These are phyloP conservation scores for Parazoanthus swiftii DNA, from an alignment of 92 coral and sea anemone species.

Conservation along the genomic window DNA sequence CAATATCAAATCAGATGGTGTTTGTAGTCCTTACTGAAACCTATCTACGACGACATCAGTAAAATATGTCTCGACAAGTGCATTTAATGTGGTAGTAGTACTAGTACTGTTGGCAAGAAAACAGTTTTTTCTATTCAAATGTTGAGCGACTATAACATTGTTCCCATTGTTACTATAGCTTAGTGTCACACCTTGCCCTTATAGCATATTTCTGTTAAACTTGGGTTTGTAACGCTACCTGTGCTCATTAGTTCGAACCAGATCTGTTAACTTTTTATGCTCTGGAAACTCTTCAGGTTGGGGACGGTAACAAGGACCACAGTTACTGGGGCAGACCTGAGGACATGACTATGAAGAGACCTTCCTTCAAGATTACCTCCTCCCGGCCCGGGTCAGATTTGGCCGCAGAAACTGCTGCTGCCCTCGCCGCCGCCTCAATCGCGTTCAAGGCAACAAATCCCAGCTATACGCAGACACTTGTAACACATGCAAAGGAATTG, in stretches of 20 bases:
- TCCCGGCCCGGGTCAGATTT: slow-evolving; percentile 83
- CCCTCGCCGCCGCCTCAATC: slow-evolving; percentile 87
- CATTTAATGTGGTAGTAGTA: not conserved
- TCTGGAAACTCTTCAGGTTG: slow-evolving; percentile 54
- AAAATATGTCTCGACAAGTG: not conserved
- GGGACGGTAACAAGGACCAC: slow-evolving; percentile 83
- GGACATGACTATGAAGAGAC: slow-evolving; percentile 88
- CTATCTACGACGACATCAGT: not conserved
- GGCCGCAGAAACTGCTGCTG: slow-evolving; percentile 95
- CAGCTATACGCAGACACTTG: slow-evolving; percentile 54
- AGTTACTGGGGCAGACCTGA: slow-evolving; percentile 93
- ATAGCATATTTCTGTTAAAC: too few relatives aligned
- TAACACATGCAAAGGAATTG: slow-evolving; percentile 75
- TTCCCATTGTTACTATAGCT: too few relatives aligned
- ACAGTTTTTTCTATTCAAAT: too few relatives aligned
- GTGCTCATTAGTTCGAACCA: not conserved
- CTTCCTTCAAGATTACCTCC: slow-evolving; percentile 79
- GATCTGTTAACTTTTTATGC: not conserved
- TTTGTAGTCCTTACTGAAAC: too few relatives aligned
- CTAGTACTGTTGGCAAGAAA: not conserved
- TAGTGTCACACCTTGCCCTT: too few relatives aligned
- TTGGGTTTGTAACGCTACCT: not conserved
- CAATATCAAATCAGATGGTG: too few relatives aligned
- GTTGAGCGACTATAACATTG: too few relatives aligned
- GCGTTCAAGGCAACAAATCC: slow-evolving; percentile 64